Conservation (phyloP, 2,113 vertebrate species). For the Pseudopipra pipra region DNA sequence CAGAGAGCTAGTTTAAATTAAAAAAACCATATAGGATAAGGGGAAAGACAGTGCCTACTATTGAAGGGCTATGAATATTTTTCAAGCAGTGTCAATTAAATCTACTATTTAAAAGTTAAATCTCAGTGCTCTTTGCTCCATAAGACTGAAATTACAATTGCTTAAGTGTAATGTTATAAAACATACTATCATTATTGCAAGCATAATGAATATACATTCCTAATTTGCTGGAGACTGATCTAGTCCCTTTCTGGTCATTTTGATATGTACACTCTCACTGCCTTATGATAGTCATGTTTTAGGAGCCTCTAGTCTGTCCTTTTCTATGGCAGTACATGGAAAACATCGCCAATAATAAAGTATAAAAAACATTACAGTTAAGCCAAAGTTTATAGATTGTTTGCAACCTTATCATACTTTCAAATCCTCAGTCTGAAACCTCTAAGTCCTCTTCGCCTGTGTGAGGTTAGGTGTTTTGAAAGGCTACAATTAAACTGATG, state of each 20-base stretch:
- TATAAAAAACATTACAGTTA: background rate
- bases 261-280: background rate
- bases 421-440: background rate
- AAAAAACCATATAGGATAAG: background rate
- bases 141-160: constrained; percentile 18
- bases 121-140: background rate
- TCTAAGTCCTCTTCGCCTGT: background rate
- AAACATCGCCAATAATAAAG: background rate
- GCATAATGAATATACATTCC: background rate
- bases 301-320: background rate
- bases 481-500: background rate
- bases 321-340: background rate
- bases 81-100: constrained; percentile 15
- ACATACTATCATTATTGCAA: background rate
- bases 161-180: background rate
- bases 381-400: background rate
- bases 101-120: constrained; percentile 18
- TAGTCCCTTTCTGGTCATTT: constrained; percentile 6
- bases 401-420: background rate
- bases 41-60: background rate
- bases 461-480: background rate
- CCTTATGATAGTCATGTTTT: background rate
- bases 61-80: constrained; percentile 14
- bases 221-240: background rate
- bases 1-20: constrained; percentile 6